Evolutionary conservation across 2,797 vertebrate species (phyloP), one percentile per base, ranked within the genome.

Genomic region (Eulemur albifrons): DNA sequence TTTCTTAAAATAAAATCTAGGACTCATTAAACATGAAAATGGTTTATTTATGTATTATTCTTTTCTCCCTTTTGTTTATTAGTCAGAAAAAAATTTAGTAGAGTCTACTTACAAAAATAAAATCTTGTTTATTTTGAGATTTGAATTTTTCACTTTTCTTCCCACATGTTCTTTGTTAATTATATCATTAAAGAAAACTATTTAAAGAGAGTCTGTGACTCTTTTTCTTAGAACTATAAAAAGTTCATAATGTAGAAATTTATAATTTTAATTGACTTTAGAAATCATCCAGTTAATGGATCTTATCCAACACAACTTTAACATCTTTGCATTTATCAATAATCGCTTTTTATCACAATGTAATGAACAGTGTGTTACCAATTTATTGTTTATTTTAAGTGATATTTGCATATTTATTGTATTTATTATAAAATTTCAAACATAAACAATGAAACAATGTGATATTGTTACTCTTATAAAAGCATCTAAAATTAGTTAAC

Each of bases 91-190:
- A 75, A 79, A 88, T 65, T 92, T 93, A 67, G 65, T 67, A 93
- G 15, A 43, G 61, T 79, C 10, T 23, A 69, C 48, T 93, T 95
- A 79, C 93, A 89, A 86, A 82, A 89, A 77, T 65, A 81, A 72
- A 93, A 61, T 81, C 65, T 48, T 82, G 1, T 65, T 82, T 93
- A 61, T 93, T 86, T 82, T 75, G 45, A 88, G 32, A 79, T 32
- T 50, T 9, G 2, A 72, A 69, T 40, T 40, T 93, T 92, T 82
- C 7, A n/a, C 48, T 63, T 93, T 65, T 81, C n/a, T 94, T 76
- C 30, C 52, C 67, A 81, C 38, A 21, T 43, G 14, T 40, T 93
- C 35, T 90, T 73, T 90, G 30, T 85, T 96, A 67, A 92, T 88
- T 86, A 82, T 67, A 82, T 77, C 2, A 96, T 72, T 45, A 7